Percentiles rank a stretch among this genome's conserved stretches.
phyloP scores from a whole-genome alignment of 1,140 invertebrate species.

The Holotrichia oblita region DNA sequence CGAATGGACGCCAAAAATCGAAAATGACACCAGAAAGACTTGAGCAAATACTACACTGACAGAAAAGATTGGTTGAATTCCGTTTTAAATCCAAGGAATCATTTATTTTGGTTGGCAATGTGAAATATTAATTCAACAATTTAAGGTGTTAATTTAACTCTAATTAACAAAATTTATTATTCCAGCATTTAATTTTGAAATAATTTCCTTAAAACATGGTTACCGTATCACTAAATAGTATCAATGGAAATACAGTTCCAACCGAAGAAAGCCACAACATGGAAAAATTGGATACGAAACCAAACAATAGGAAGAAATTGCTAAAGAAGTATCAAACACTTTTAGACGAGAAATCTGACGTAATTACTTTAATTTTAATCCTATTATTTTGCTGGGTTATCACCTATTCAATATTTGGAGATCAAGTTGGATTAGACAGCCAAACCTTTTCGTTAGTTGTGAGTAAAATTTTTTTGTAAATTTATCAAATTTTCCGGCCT shows the following conservation, averaged over 20 bases:
- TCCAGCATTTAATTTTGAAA: too few relatives aligned
- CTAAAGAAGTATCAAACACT: not conserved
- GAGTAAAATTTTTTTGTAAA: constrained; percentile 30
- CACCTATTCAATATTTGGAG: constrained; percentile 46
- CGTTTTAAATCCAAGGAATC: too few relatives aligned
- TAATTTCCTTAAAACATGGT: too few relatives aligned
- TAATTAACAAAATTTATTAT: too few relatives aligned
- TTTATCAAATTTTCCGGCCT: not conserved
- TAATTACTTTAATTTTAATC: constrained; percentile 43
- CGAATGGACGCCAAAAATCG: too few relatives aligned
- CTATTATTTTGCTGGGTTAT: constrained; percentile 45
- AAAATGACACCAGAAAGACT: too few relatives aligned
- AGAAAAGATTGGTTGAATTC: too few relatives aligned
- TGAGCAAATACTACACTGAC: too few relatives aligned
- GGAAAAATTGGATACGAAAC: not conserved
- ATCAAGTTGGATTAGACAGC: constrained; percentile 44
- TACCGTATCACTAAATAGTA: too few relatives aligned
- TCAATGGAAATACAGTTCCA: not conserved
- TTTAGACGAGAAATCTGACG: constrained; percentile 25
- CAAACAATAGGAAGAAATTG: not conserved
- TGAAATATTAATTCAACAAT: too few relatives aligned
- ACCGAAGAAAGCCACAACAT: not conserved
- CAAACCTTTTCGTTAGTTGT: constrained; percentile 47
- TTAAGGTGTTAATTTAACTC: too few relatives aligned
- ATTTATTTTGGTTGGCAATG: too few relatives aligned